Evolutionary conservation across 2,888 invertebrate species (phyloP), one percentile per base, ranked within the genome.

Genomic region (Polydesmus complanatus): DNA sequence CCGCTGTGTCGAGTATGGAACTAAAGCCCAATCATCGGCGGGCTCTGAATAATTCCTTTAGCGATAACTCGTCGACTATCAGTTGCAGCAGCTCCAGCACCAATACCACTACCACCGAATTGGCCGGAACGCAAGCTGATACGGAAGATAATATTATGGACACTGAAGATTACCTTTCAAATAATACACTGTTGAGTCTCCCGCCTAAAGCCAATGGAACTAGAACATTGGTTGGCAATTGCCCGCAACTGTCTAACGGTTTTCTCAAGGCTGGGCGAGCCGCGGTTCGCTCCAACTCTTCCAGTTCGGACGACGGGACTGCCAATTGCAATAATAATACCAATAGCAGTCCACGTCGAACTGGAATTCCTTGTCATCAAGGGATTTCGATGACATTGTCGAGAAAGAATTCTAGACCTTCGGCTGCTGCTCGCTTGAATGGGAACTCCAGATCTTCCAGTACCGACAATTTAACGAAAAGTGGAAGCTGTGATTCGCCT

Each of bases 1-100:
- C 65, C 1, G 19, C 65, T 19, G 59, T 65, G 8, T 66, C 66
- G 3, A 65, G 64, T 25, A 58, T 54, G 56, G 61, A 61, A n/a
- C 23, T 48, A 25, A 49, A 55, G 22, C 55, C 22, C n/a, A 54
- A 60, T 25, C n/a, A 37, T 1, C 23, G 62, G 11, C 54, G 55
- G 1, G 5, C 51, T 19, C 55, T 59, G n/a, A 61, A 61, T 25
- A 56, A 58, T 49, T 62, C 62, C 48, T 61, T 61, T 26, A 62
- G 60, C 27, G 63, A 64, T 49, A 59, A 64, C 47, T 63, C 62
- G n/a, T 64, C 63, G 2, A 60, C 54, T 2, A 49, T 64, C 11
- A 64, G 63, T 26, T 59, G 63, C 2, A 57, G 61, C 5, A 61
- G 61, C 3, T 60, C 60, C 2, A 50, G 55, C 18, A 57, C 60